Evolutionary conservation across 2,888 invertebrate species (phyloP).

Genomic region (Gymnosoma rotundatum): DNA sequence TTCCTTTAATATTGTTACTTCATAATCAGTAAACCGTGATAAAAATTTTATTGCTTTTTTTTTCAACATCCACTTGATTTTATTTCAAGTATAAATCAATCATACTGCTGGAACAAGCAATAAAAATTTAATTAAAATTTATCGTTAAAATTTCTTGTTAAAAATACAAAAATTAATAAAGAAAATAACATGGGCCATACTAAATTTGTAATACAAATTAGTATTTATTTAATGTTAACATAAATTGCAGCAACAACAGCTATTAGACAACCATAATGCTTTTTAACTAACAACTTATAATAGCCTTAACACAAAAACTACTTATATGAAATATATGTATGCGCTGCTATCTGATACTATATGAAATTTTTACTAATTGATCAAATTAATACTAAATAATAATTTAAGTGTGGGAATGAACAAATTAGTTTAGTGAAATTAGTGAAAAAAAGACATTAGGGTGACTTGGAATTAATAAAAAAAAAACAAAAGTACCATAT

Average conservation of each 20-base stretch:
- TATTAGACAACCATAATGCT: conserved; percentile 38
- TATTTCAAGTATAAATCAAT: neutral
- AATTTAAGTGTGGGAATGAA: conserved; percentile 63
- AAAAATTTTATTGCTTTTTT: too few species aligned
- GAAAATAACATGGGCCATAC: conserved; percentile 45
- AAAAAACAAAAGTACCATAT: too few species aligned
- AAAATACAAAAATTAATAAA: conserved; percentile 16
- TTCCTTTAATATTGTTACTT: too few species aligned
- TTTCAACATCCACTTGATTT: too few species aligned
- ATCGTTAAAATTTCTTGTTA: too few species aligned
- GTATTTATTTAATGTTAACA: conserved; percentile 56
- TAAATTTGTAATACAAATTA: conserved; percentile 66
- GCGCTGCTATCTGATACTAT: neutral
- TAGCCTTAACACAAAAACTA: too few species aligned
- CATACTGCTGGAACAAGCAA: neutral
- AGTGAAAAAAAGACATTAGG: too few species aligned
- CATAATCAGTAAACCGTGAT: too few species aligned
- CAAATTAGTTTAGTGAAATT: too few species aligned
- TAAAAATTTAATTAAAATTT: conserved; percentile 58
- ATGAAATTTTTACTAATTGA: conserved; percentile 54
- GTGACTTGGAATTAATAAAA: too few species aligned
- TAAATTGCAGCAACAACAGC: neutral
- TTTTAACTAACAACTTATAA: too few species aligned
- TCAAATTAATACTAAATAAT: conserved; percentile 44
- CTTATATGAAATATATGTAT: too few species aligned